Percentiles rank a stretch among this genome's conserved stretches.
These are phyloP conservation scores for Blennius ocellaris DNA, from an alignment of 2,113 vertebrate species.

Conservation along the genomic window DNA sequence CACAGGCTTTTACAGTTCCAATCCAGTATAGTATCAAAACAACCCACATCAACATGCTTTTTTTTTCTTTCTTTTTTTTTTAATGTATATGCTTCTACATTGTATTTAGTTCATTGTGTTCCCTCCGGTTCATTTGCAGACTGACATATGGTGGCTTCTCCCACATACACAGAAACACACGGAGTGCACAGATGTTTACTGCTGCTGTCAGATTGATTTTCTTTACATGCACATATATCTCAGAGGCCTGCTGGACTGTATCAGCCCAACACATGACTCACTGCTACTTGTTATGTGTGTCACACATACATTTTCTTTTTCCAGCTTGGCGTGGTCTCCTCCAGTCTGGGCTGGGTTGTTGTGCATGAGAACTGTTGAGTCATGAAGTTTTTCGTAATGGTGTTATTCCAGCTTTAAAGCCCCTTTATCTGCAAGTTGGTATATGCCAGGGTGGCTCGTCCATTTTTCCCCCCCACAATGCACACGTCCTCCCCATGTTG, in stretches of 20 bases:
- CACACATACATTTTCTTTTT: slow-evolving; percentile 24
- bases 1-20: no score
- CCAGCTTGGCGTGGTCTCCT: slow-evolving; percentile 5
- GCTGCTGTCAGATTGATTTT: neutral
- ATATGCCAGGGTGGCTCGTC: neutral
- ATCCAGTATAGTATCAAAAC: no score
- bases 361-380: slow-evolving; percentile 63
- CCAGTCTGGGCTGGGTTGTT: slow-evolving; percentile 39
- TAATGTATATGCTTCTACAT: neutral
- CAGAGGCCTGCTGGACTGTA: neutral
- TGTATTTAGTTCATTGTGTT: neutral
- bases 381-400: slow-evolving; percentile 54
- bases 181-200: slow-evolving; percentile 10
- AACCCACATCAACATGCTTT: no score
- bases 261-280: slow-evolving; percentile 57
- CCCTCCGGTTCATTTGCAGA: slow-evolving; percentile 11
- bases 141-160: slow-evolving; percentile 30
- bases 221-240: neutral
- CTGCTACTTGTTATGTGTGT: slow-evolving; percentile 31
- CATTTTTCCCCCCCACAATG: slow-evolving; percentile 43
- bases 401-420: slow-evolving; percentile 32
- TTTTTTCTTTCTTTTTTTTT: no score
- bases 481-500: slow-evolving; percentile 15
- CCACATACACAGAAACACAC: neutral
- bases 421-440: neutral